Evolutionary conservation across 2,888 invertebrate genomes (phyloP).

Genomic region (Rosalia funebris): DNA sequence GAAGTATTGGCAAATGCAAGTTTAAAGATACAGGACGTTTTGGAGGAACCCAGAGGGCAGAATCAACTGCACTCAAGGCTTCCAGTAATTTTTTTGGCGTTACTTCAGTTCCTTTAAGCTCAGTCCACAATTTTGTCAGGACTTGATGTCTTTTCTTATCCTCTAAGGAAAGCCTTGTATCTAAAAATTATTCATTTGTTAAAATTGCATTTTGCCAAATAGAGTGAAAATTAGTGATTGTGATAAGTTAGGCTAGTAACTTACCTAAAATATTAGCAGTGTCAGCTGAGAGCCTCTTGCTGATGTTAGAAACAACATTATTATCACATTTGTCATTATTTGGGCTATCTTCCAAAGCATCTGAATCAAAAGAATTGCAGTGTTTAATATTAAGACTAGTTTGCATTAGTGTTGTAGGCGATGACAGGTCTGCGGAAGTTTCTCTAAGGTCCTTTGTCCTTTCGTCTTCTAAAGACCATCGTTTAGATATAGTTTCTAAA

Average conservation of each 20-base stretch:
- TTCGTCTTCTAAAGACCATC: slow-evolving; percentile 33
- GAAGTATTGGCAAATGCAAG: slow-evolving; percentile 72
- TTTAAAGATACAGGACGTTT: slow-evolving; percentile 76
- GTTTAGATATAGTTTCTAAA: slow-evolving; percentile 37
- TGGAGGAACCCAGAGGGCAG: slow-evolving; percentile 75
- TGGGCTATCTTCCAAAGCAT: slow-evolving; percentile 55
- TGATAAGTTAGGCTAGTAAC: no score
- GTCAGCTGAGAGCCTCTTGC: slow-evolving; percentile 58
- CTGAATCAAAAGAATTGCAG: slow-evolving; percentile 63
- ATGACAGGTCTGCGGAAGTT: slow-evolving; percentile 19
- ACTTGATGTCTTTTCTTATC: slow-evolving; percentile 74
- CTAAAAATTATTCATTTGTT: slow-evolving; percentile 46
- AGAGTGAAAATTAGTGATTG: slow-evolving; percentile 6
- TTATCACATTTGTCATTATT: slow-evolving; percentile 45
- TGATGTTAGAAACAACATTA: slow-evolving; percentile 49
- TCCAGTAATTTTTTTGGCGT: slow-evolving; percentile 72
- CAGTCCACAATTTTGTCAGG: slow-evolving; percentile 72
- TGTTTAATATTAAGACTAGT: slow-evolving; percentile 58
- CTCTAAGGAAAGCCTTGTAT: slow-evolving; percentile 70
- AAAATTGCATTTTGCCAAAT: background rate
- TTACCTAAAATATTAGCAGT: slow-evolving; percentile 58
- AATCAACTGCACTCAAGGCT: slow-evolving; percentile 73
- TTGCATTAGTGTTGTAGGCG: slow-evolving; percentile 51
- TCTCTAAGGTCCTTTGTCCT: slow-evolving; percentile 25
- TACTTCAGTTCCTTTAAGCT: slow-evolving; percentile 72